Conservation (phyloP, 2,888 invertebrate genomes). For the Allophyes oxyacanthae region DNA sequence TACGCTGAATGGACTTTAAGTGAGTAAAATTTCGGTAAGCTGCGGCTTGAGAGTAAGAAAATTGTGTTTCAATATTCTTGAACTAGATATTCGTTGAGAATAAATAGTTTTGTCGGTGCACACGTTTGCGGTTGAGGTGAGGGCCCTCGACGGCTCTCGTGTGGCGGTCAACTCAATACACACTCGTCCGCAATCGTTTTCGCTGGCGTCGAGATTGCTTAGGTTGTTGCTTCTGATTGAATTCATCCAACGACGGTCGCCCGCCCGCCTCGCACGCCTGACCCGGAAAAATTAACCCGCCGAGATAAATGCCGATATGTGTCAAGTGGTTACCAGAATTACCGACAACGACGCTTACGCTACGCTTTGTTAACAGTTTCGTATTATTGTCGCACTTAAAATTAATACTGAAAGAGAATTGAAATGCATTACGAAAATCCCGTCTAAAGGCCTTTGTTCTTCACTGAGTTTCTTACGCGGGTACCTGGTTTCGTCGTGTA, state of each 20-base stretch:
- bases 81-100: conserved; percentile 57
- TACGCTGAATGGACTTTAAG: conserved; percentile 54
- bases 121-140: conserved; percentile 68
- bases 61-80: conserved; percentile 59
- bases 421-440: conserved; percentile 23
- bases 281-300: conserved; percentile 82
- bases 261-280: conserved; percentile 61
- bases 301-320: conserved; percentile 79
- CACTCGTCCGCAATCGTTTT: conserved; percentile 81
- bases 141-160: conserved; percentile 74
- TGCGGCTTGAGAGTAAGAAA: conserved; percentile 32
- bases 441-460: conserved; percentile 28
- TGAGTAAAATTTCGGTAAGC: conserved; percentile 39
- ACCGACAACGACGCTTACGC: conserved; percentile 57
- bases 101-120: conserved; percentile 70
- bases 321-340: conserved; percentile 72
- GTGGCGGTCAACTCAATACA: conserved; percentile 79
- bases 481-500: conserved; percentile 22
- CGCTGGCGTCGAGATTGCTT: conserved; percentile 81
- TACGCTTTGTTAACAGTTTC: conserved; percentile 27
- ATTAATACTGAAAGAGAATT: conserved; percentile 17
- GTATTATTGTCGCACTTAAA: conserved; percentile 22
- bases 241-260: conserved; percentile 72
- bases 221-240: conserved; percentile 86
- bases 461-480: conserved; percentile 1